Percentiles rank a stretch among this genome's conserved stretches.
Conservation (phyloP, 2,113 vertebrate species). For the Stictonetta naevosa region DNA sequence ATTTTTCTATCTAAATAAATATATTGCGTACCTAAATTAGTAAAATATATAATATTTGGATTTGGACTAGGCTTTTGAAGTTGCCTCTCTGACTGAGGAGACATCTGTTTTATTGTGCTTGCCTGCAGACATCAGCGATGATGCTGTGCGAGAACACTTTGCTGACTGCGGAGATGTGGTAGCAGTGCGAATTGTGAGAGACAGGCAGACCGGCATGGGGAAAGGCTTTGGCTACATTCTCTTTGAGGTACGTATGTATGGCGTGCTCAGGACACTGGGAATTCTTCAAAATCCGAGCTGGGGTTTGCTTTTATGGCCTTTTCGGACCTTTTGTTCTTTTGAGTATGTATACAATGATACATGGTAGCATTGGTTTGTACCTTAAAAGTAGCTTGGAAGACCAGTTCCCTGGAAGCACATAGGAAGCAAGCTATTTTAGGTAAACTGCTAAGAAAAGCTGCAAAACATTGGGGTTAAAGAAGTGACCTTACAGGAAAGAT, state of each 20-base stretch:
- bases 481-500: background rate
- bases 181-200: conserved; percentile 87
- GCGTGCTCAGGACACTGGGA: rapidly evolving
- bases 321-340: background rate
- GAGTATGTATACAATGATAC: background rate
- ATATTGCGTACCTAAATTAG: background rate
- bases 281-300: rapidly evolving
- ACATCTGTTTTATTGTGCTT: background rate
- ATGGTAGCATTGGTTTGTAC: rapidly evolving
- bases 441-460: background rate
- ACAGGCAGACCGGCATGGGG: conserved; percentile 83
- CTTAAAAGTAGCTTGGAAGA: background rate
- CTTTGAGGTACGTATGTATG: conserved; percentile 81
- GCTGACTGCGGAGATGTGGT: conserved; percentile 82
- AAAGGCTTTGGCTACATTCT: conserved; percentile 96
- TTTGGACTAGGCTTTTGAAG: background rate
- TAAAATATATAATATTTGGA: background rate
- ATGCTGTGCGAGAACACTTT: conserved; percentile 84
- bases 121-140: conserved; percentile 81
- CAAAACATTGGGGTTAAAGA: background rate
- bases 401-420: background rate
- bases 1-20: no score
- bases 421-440: background rate
- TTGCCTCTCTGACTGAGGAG: background rate
- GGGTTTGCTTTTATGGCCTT: background rate